These are phyloP conservation scores for Danaus melanippus DNA, from an alignment of 1,140 invertebrate genomes.

Conservation along the genomic window DNA sequence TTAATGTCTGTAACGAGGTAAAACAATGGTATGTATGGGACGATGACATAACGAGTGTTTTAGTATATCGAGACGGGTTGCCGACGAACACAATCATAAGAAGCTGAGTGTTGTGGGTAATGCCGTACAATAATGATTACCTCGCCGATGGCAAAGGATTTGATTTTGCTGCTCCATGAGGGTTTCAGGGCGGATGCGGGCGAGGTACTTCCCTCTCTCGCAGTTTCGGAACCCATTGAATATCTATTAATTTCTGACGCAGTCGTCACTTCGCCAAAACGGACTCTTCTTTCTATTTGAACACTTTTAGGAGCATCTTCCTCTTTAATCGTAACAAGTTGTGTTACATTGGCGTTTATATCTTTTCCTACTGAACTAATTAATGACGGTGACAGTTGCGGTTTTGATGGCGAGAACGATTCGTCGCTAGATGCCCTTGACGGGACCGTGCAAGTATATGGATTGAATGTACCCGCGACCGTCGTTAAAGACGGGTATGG, in stretches of 20 bases:
- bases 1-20: conserved; percentile 48
- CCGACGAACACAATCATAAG: conserved; percentile 70
- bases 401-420: conserved; percentile 29
- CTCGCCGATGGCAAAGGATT: conserved; percentile 70
- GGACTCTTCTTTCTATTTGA: conserved; percentile 64
- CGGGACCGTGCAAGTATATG: conserved; percentile 51
- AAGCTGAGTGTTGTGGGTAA: conserved; percentile 58
- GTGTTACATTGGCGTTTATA: conserved; percentile 55
- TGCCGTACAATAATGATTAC: conserved; percentile 64
- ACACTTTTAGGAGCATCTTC: conserved; percentile 45
- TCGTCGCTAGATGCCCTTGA: conserved; percentile 38
- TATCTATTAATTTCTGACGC: conserved; percentile 44
- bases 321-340: conserved; percentile 34
- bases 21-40: conserved; percentile 47
- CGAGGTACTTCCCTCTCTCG: conserved; percentile 48
- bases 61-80: conserved; percentile 47
- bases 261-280: conserved; percentile 59
- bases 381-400: conserved; percentile 35
- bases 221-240: conserved; percentile 45
- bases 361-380: conserved; percentile 41
- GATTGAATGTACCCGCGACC: conserved; percentile 62
- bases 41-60: conserved; percentile 49
- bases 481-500: conserved; percentile 61
- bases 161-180: conserved; percentile 66
- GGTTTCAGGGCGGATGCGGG: conserved; percentile 53